phyloP scores from a whole-genome alignment of 2,113 vertebrate genomes.

The Brachyhypopomus occidentalis region DNA sequence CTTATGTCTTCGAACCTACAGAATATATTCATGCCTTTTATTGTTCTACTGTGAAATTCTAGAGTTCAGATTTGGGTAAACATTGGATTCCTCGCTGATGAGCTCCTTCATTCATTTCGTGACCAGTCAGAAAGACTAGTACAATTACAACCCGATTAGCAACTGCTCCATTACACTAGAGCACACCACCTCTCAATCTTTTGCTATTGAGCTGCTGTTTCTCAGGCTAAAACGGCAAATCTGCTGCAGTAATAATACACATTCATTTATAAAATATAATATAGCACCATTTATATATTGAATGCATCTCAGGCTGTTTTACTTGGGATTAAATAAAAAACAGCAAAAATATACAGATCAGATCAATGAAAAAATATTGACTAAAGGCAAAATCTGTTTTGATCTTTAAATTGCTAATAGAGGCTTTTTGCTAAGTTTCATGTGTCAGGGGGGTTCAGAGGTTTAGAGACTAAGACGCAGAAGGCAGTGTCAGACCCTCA shows the following conservation, averaged over 20 bases:
- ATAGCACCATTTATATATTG: not conserved
- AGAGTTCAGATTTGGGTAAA: no score
- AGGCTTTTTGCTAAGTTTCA: no score
- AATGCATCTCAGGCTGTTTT: not conserved
- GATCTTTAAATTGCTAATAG: no score
- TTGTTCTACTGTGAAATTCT: no score
- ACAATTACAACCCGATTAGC: slow-evolving; percentile 41
- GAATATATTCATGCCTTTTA: no score
- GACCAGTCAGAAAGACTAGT: slow-evolving; percentile 16
- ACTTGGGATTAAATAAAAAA: not conserved
- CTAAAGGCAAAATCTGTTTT: no score
- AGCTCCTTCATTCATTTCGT: slow-evolving; percentile 12
- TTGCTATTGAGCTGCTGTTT: not conserved
- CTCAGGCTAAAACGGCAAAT: not conserved
- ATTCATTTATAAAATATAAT: not conserved
- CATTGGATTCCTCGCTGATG: not conserved
- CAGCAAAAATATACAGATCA: not conserved
- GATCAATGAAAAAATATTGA: no score
- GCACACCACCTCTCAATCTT: not conserved
- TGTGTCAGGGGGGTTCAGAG: no score
- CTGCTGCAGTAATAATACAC: not conserved
- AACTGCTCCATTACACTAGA: slow-evolving; percentile 23
- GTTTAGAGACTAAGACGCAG: no score
- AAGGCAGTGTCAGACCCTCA: no score
- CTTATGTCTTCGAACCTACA: no score